Base-by-base conservation (phyloP, 2,888 invertebrate genomes). In the Theodoxus fluviatilis region DNA sequence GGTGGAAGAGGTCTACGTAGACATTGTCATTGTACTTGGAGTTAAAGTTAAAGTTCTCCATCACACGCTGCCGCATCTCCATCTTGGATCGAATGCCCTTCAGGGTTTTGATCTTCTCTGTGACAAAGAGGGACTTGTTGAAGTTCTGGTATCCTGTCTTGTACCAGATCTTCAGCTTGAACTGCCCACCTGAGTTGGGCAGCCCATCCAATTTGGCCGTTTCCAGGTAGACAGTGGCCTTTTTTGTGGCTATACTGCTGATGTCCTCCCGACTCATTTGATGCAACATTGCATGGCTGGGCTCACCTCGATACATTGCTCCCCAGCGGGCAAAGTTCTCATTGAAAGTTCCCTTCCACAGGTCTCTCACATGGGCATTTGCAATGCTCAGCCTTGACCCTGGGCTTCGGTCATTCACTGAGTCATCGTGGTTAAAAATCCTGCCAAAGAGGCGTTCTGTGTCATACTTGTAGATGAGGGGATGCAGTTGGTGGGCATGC, bases 401-500 rank as follows among this genome's bases (percentile, higher is more conserved):
- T 37, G 82, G 81, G n/a, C 79, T 76, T 25, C 89, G 80, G 71
- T 89, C 89, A 73, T 86, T 88, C 9, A 88, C 86, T 9, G 85
- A 82, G 76, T 89, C 88, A 77, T 89, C 89, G 77, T 89, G 89
- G 73, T 88, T 87, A 72, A 89, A 83, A 52, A 88, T 74, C 47
- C 82, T 77, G 31, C 80, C 80, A 2, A 79, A 71, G 6, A 81
- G 43, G 3, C 35, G 52, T 49, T 75, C 74, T 61, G 78, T 81
- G 37, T 85, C 84, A 35, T 74, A 65, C 67, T 78, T 78, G 73
- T 86, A 86, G 6, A 70, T 73, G 7, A 69, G 15, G n/a, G 87
- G 87, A 68, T 85, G 83, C 55, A 88, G 85, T 80, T 88, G 88
- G 79, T 89, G 89, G 0, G 88, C 80, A 75, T 89, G 89, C 89